These are phyloP conservation scores for Phyllotreta striolata DNA, from an alignment of 2,888 invertebrate genomes.

Conservation along the genomic window DNA sequence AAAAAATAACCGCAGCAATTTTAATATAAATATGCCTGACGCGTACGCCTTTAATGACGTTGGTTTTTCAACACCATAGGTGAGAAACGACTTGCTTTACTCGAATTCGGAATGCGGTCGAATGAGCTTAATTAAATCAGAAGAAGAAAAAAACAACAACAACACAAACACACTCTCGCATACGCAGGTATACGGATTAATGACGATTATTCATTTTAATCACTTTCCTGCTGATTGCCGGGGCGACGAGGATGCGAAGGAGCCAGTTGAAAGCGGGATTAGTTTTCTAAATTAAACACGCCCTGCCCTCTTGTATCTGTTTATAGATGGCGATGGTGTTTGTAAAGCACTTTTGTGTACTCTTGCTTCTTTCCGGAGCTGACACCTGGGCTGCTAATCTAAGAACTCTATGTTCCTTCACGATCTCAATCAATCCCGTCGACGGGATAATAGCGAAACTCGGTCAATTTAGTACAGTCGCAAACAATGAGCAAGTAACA, in stretches of 20 bases:
- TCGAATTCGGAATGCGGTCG: conserved; percentile 48
- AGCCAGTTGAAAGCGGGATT: conserved; percentile 28
- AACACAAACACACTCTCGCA: too few species aligned
- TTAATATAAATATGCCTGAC: conserved; percentile 40
- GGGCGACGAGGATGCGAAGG: too few species aligned
- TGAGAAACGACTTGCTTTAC: conserved; percentile 45
- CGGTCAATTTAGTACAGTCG: conserved; percentile 25
- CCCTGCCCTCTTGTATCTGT: conserved; percentile 26
- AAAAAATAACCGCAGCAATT: conserved; percentile 24
- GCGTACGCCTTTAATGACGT: conserved; percentile 45
- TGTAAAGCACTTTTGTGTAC: conserved; percentile 36
- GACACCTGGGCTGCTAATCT: conserved; percentile 57
- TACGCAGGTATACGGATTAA: too few species aligned
- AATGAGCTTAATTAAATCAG: conserved; percentile 28
- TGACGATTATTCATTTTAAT: too few species aligned
- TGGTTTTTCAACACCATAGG: conserved; percentile 44
- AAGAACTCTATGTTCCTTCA: conserved; percentile 50
- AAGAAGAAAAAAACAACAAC: too few species aligned
- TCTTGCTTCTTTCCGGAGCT: conserved; percentile 44
- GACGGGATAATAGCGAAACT: conserved; percentile 27
- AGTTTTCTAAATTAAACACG: conserved; percentile 28
- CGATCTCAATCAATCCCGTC: conserved; percentile 45
- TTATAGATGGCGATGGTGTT: conserved; percentile 34
- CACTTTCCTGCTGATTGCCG: too few species aligned
- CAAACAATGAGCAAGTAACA: too few species aligned